Base-by-base conservation (phyloP, 2,888 invertebrate genomes). In the Gerris lacustris region DNA sequence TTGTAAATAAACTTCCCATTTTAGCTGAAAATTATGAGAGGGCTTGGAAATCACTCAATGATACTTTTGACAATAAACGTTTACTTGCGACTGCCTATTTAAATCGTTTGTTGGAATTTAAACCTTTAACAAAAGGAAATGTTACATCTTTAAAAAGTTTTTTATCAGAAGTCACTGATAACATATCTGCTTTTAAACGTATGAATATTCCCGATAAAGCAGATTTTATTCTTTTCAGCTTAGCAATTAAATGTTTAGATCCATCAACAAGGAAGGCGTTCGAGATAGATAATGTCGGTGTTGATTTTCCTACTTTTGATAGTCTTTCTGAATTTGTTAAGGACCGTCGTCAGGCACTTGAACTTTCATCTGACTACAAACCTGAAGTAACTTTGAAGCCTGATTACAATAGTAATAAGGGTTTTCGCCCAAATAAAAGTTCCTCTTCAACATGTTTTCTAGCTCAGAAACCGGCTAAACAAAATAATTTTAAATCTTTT, bases 21-120 rank as follows among this genome's bases (percentile, higher is more conserved):
- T 45, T n/a, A 5, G 71, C 69, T 15, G 66, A 17, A n/a, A 72
- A 70, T 66, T 72, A 71, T 66, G 55, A 47, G 6, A 17, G 44
- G 31, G 73, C 73, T 6, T 73, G 71, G 73, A 73, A 71, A 45
- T 45, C 70, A 15, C 55, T 70, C 17, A 70, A 17, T 17, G 69
- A 73, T 11, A 64, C 6, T 44, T 73, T 63, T 64, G 67, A 73
- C 11, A 71, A 69, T 63, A 73, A 71, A 66, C 45, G 71, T 6
- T n/a, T 69, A 43, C 45, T 72, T 15, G 71, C 69, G n/a, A 17
- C 64, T n/a, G 44, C 11, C 43, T 72, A 72, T 47, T 44, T 73
- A 43, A 68, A 73, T 18, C 67, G 70, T 15, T 17, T 73, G 44
- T 43, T 73, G n/a, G 18, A 31, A 15, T 71, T 71, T 31, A 73